Evolutionary conservation across 1,140 invertebrate species (phyloP).

Genomic region (Drosophila repletoides): DNA sequence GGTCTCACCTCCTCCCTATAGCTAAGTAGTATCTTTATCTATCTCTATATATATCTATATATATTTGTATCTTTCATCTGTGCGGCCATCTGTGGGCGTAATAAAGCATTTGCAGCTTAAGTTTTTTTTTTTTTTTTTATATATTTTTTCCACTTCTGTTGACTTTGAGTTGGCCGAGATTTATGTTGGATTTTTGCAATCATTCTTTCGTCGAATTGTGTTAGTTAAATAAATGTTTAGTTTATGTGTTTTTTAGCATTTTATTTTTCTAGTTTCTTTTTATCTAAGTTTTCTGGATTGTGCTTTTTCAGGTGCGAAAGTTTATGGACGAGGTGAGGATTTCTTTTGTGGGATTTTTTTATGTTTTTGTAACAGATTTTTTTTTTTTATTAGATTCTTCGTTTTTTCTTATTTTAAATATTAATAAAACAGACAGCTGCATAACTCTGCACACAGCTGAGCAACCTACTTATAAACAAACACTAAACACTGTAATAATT

Average conservation of each 20-base stretch:
- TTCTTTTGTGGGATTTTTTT: slow-evolving; percentile 18
- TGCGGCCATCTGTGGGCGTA: slow-evolving; percentile 66
- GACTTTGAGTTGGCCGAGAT: slow-evolving; percentile 51
- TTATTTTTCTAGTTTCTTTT: slow-evolving; percentile 1
- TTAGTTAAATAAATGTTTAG: slow-evolving; percentile 73
- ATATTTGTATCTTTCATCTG: slow-evolving; percentile 49
- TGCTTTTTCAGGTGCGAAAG: slow-evolving; percentile 58
- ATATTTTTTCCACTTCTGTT: slow-evolving; percentile 32
- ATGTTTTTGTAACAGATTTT: slow-evolving; percentile 6
- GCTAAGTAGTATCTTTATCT: slow-evolving; percentile 4
- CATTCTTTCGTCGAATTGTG: slow-evolving; percentile 57
- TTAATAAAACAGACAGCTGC: slow-evolving; percentile 18
- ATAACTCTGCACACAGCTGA: slow-evolving; percentile 14
- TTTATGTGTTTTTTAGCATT: slow-evolving; percentile 40
- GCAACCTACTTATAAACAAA: slow-evolving; percentile 1
- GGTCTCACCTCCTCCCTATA: slow-evolving; percentile 44
- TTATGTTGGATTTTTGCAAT: slow-evolving; percentile 78
- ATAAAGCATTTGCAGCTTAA: slow-evolving; percentile 73
- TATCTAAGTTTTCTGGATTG: neutral
- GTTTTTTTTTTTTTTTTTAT: slow-evolving; percentile 52
- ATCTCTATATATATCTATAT: slow-evolving; percentile 31
- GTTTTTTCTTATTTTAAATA: slow-evolving; percentile 11
- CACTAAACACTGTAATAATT: neutral
- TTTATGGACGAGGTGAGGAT: slow-evolving; percentile 2
- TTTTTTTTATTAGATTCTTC: slow-evolving; percentile 5